These are phyloP conservation scores for Taenaris catops DNA, from an alignment of 2,888 invertebrate species.

Conservation along the genomic window DNA sequence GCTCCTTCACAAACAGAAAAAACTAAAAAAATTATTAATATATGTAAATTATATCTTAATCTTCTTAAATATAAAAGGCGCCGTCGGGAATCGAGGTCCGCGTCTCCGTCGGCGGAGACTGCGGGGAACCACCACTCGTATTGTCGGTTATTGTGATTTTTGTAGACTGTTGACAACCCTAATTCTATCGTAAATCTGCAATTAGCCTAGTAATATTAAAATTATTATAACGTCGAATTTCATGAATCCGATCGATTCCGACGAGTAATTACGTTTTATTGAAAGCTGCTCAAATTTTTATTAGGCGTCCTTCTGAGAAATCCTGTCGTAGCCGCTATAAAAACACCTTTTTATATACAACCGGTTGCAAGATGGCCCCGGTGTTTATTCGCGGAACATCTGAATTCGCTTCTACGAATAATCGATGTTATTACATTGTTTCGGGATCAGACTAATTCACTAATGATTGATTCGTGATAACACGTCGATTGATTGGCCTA, in stretches of 20 bases:
- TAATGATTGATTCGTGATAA: neutral
- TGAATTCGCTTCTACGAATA: conserved; percentile 24
- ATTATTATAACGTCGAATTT: conserved; percentile 6
- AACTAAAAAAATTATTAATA: too few species aligned
- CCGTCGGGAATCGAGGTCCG: too few species aligned
- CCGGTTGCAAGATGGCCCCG: conserved; percentile 19
- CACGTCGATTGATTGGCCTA: too few species aligned
- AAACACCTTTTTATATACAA: conserved; percentile 19
- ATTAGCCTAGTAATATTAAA: conserved; percentile 6
- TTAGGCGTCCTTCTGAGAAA: conserved; percentile 27
- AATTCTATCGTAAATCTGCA: too few species aligned
- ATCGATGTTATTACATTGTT: conserved; percentile 15
- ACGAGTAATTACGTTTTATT: conserved; percentile 23
- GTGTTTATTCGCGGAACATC: conserved; percentile 31
- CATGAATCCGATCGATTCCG: conserved; percentile 11
- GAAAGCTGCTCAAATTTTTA: conserved; percentile 24
- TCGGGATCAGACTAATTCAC: conserved; percentile 1
- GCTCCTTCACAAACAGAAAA: too few species aligned
- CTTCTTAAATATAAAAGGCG: too few species aligned
- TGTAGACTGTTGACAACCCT: too few species aligned
- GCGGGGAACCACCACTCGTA: too few species aligned
- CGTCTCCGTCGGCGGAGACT: too few species aligned
- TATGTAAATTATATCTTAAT: too few species aligned
- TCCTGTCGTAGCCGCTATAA: conserved; percentile 13
- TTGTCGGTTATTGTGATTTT: too few species aligned